Base-by-base conservation (phyloP, 2,797 vertebrate species). In the Chlorospingus semifuscus region DNA sequence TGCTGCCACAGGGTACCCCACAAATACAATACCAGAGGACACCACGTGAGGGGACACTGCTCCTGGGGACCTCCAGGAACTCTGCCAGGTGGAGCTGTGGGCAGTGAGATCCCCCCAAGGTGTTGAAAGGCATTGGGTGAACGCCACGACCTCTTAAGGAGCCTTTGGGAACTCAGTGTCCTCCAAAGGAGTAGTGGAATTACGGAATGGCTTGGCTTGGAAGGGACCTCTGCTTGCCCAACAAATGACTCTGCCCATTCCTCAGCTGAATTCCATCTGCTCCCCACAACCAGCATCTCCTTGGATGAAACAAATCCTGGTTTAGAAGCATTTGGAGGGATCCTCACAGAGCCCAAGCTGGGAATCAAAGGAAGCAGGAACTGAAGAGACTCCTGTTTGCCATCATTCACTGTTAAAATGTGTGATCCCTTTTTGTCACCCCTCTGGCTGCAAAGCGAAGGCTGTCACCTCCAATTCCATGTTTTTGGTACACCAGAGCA, bases 51-150 rank as follows among this genome's bases (percentile, higher is more conserved):
- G 39, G 83, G 61, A 59, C 32, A 0, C 13, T 2, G 42, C 50
- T 41, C 8, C 42, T 4, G 42, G 59, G 69, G 6, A 14, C 14
- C 36, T 11, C 16, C 50, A 41, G 49, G 17, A 30, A 0, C 42
- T 30, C 42, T 56, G 69, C 34, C 42, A 20, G 2, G 18, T 2
- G 41, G 34, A 20, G 41, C 1, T 34, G 50, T 6, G 81, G 81
- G 69, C 29, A 24, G 29, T 3, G 2, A 39, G 37, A 26, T 39
- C 24, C 9, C 18, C 14, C 15, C 6, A 36, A 57, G 4, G 8
- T 0, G 0, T 0, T 47, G 55, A 29, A 42, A 53, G n/a, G 61
- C 8, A 5, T 9, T 12, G 3, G 12, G 63, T 26, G 81, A 80
- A 32, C 0, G 4, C 16, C n/a, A 41, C 0, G 21, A 32, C 8